A percentile compares a stretch with the other conserved stretches of the same genome.
Conservation (phyloP, 2,888 invertebrate genomes). For the Lasioglossum vierecki region DNA sequence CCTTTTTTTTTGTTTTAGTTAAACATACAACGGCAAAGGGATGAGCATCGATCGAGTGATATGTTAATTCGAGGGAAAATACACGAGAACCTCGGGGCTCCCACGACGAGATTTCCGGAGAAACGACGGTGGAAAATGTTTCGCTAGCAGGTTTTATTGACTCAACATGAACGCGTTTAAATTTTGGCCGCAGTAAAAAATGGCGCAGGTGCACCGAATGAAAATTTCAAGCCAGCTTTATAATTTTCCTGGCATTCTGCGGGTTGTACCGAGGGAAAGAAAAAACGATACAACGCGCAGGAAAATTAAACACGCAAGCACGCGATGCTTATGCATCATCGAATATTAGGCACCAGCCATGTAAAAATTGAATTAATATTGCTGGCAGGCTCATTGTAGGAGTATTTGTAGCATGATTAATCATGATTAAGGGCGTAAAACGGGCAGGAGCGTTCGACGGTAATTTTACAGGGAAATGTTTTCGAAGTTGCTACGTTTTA, state of each 20-base stretch:
- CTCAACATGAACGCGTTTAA: constrained; percentile 41
- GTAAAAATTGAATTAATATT: constrained; percentile 31
- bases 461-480: neutral
- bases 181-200: constrained; percentile 27
- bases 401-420: neutral
- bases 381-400: neutral
- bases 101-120: constrained; percentile 37
- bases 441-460: neutral
- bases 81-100: neutral
- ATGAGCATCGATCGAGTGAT: constrained; percentile 35
- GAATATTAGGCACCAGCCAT: constrained; percentile 32
- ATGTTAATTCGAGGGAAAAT: constrained; percentile 45
- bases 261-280: constrained; percentile 17
- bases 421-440: constrained; percentile 3
- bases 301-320: constrained; percentile 30
- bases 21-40: neutral
- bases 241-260: constrained; percentile 32
- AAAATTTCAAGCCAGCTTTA: constrained; percentile 49
- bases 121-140: constrained; percentile 8
- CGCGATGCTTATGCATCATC: constrained; percentile 32
- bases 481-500: neutral
- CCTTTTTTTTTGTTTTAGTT: neutral
- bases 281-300: neutral
- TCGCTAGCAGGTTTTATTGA: constrained; percentile 20
- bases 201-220: constrained; percentile 49